Evolutionary conservation across 2,888 invertebrate genomes (phyloP).

Genomic region (Nomada fucata): DNA sequence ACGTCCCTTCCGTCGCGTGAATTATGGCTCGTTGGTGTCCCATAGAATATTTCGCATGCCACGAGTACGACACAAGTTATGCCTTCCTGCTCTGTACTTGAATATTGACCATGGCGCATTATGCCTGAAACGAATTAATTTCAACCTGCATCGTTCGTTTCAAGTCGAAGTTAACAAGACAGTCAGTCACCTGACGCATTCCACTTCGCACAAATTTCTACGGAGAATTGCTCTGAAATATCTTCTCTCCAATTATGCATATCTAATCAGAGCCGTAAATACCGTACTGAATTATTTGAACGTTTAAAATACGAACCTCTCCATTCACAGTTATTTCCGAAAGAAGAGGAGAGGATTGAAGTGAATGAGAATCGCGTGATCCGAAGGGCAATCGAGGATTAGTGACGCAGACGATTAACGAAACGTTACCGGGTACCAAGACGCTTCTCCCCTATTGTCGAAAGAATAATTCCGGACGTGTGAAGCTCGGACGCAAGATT

Average conservation of each 20-base stretch:
- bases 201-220: neutral
- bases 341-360: no score
- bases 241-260: no score
- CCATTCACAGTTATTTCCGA: no score
- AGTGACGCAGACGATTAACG: no score
- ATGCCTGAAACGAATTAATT: neutral
- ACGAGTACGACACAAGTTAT: constrained; percentile 34
- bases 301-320: no score
- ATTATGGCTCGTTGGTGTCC: constrained; percentile 11
- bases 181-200: neutral
- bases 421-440: neutral
- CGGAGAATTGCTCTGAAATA: no score
- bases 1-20: constrained; percentile 10
- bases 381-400: no score
- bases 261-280: no score
- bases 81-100: constrained; percentile 2
- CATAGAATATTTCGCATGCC: constrained; percentile 30
- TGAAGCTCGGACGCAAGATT: constrained; percentile 6
- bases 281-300: no score
- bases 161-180: neutral
- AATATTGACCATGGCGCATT: neutral
- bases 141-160: neutral
- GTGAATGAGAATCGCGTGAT: no score
- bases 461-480: neutral
- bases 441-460: neutral